Base-by-base conservation (phyloP, 2,888 invertebrate genomes). In the Capitulum mitella region DNA sequence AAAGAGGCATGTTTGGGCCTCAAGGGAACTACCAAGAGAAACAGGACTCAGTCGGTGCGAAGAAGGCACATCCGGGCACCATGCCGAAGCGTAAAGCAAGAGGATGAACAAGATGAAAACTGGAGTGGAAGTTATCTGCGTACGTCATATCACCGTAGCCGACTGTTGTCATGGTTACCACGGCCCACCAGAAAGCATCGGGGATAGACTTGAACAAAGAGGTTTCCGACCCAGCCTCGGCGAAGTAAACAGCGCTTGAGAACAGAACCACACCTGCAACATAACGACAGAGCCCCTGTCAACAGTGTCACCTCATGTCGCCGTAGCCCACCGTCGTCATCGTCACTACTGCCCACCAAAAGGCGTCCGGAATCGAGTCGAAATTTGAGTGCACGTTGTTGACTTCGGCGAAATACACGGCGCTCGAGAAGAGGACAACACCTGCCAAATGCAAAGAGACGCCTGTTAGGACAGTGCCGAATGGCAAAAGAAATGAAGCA, bases 291-390 rank as follows among this genome's bases (percentile, higher is more conserved):
- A 26, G 70, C 16, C 3, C 64, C 3, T 8, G 70, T 70, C 70
- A 70, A 40, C 26, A 26, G 8, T 26, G 70, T 19, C 26, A 93
- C 95, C 94, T 95, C 98, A 98, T 98, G 91, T 98, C 98, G 90
- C 98, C 98, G 92, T 98, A 98, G 90, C 98, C 98, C 89, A 98
- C 98, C 89, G 98, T 98, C 85, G 95, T 95, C 95, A 95, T 95
- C 85, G 96, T 96, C 86, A 95, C 95, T 85, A 96, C 92, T 83
- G 93, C 93, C 95, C 95, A 95, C 95, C 95, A 95, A 89, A 95
- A 96, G 83, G 95, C 95, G 88, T 94, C 94, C 83, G 95, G 95
- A 87, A 97, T 96, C 86, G 95, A 95, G 88, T 93, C 93, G 92
- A 96, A 96, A 90, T 93, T 93, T 85, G 95, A 92, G 88, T 92